phyloP scores from a whole-genome alignment of 2,797 vertebrate genomes.

The Hylomyscus alleni region DNA sequence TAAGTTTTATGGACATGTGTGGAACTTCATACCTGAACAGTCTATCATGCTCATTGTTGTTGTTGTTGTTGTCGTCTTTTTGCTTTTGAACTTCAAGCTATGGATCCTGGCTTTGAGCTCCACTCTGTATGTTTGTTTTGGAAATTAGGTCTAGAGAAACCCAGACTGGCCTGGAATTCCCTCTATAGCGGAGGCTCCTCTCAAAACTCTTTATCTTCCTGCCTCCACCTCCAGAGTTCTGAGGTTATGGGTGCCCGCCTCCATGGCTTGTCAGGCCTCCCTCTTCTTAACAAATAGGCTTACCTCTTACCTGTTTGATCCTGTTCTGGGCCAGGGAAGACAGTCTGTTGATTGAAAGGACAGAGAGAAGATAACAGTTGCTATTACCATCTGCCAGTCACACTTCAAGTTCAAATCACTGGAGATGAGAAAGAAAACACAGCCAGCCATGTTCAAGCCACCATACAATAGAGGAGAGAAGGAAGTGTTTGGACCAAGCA shows the following conservation, averaged over 20 bases:
- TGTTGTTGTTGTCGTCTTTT: background rate
- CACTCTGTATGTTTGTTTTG: background rate
- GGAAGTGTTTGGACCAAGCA: background rate
- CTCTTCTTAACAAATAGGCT: background rate
- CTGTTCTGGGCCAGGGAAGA: background rate
- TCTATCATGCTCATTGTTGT: background rate
- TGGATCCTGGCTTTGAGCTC: background rate
- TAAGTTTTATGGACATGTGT: conserved; percentile 44
- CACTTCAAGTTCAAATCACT: conserved; percentile 19
- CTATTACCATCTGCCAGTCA: background rate
- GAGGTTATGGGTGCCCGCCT: background rate
- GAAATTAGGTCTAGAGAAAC: background rate
- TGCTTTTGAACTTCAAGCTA: background rate
- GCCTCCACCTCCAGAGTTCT: background rate
- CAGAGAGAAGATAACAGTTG: background rate
- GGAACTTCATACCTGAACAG: conserved; percentile 20
- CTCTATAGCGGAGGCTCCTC: background rate
- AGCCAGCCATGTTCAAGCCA: background rate
- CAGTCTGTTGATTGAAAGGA: background rate
- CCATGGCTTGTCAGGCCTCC: too few species aligned
- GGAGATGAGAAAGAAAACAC: conserved; percentile 4
- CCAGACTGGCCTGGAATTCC: background rate
- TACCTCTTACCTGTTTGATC: background rate
- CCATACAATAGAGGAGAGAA: background rate
- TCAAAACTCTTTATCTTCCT: background rate